Conservation (phyloP, 2,888 invertebrate species). For the Anodontia alba region DNA sequence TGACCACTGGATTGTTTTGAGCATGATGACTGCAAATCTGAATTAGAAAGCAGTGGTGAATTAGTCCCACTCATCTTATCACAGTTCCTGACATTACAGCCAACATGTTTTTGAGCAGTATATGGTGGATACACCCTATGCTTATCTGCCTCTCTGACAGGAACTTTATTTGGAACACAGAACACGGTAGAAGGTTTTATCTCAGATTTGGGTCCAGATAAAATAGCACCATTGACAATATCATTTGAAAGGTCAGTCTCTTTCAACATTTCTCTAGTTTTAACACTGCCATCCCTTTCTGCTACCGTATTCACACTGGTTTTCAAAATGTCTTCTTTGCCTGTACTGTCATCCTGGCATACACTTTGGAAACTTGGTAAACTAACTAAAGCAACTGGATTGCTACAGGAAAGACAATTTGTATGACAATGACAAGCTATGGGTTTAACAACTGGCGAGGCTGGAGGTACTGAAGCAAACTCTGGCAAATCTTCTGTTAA, state of each 20-base stretch:
- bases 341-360: neutral
- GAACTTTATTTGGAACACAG: constrained; percentile 21
- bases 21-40: neutral
- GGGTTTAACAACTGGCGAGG: constrained; percentile 19
- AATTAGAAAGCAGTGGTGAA: neutral
- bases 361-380: no score
- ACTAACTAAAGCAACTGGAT: neutral
- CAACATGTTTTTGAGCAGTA: neutral
- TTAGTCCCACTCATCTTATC: neutral
- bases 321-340: no score
- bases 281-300: neutral
- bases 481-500: constrained; percentile 45
- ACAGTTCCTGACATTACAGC: neutral
- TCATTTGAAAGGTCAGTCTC: neutral
- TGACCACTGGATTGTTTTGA: neutral
- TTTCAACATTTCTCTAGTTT: neutral
- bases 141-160: no score
- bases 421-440: constrained; percentile 32
- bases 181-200: constrained; percentile 57
- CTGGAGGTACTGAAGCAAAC: constrained; percentile 33
- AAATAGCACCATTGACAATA: neutral
- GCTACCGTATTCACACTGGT: neutral
- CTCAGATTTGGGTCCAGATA: constrained; percentile 7
- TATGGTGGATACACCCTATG: neutral
- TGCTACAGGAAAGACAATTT: no score